A percentile compares a stretch with the other conserved stretches of the same genome.
Conservation (phyloP, 2,888 invertebrate genomes). For the Phorcus lineatus region DNA sequence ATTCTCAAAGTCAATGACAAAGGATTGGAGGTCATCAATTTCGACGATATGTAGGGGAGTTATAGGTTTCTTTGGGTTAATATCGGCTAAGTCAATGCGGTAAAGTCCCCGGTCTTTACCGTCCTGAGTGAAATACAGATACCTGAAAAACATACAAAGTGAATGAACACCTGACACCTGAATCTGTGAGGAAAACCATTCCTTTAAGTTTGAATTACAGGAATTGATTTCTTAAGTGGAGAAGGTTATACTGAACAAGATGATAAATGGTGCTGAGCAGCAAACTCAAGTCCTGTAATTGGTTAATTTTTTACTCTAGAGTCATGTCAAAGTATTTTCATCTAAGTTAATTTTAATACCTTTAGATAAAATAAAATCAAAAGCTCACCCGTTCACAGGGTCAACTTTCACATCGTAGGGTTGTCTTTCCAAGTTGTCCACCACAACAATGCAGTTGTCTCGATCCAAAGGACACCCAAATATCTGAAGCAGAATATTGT, state of each 20-base stretch:
- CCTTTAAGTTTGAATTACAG: too few species aligned
- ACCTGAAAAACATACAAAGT: conserved; percentile 77
- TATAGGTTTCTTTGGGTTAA: conserved; percentile 74
- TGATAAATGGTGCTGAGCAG: too few species aligned
- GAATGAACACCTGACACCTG: neutral
- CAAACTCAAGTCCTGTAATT: too few species aligned
- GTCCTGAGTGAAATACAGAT: conserved; percentile 86
- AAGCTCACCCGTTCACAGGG: conserved; percentile 90
- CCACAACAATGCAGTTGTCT: conserved; percentile 82
- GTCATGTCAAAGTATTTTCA: too few species aligned
- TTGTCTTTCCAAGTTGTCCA: conserved; percentile 83
- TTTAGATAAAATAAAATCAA: too few species aligned
- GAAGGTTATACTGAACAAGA: too few species aligned
- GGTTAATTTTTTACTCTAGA: too few species aligned
- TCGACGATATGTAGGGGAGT: conserved; percentile 49
- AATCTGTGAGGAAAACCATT: too few species aligned
- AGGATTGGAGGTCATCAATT: conserved; percentile 84
- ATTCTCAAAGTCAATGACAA: conserved; percentile 88
- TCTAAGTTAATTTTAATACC: too few species aligned
- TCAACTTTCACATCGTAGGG: conserved; percentile 91
- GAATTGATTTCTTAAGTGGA: too few species aligned
- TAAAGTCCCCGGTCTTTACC: conserved; percentile 82
- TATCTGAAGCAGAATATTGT: conserved; percentile 79
- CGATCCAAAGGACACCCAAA: conserved; percentile 86
- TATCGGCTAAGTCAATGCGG: conserved; percentile 85